Evolutionary conservation across 92 coral and sea anemone genomes (phyloP).

Genomic region (Desmophyllum pertusum): DNA sequence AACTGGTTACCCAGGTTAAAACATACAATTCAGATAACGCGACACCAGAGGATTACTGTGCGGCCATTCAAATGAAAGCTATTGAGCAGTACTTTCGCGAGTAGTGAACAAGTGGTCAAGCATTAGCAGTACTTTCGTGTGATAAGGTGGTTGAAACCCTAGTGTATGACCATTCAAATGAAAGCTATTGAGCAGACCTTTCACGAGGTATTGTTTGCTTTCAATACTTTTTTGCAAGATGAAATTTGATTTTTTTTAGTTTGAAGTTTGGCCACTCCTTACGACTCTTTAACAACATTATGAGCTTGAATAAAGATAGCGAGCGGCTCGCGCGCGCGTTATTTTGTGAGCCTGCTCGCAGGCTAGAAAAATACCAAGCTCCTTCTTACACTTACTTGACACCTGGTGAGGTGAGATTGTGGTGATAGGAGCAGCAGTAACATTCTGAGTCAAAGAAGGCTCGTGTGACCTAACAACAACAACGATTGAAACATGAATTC

Average conservation of each 20-base stretch:
- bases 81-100: not conserved
- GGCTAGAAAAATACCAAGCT: not conserved
- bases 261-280: too few species aligned
- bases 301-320: too few species aligned
- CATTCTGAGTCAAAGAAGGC: conserved; percentile 96
- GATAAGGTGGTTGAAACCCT: too few species aligned
- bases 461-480: conserved; percentile 82
- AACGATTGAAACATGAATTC: not conserved
- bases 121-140: not conserved
- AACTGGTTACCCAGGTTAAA: not conserved
- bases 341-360: too few species aligned
- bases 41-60: not conserved
- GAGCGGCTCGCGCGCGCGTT: too few species aligned
- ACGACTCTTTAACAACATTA: too few species aligned
- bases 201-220: too few species aligned
- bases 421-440: conserved; percentile 89
- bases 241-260: too few species aligned
- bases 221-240: too few species aligned
- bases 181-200: not conserved
- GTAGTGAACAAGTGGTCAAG: too few species aligned
- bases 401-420: conserved; percentile 94
- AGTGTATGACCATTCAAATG: not conserved
- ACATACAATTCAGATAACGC: not conserved
- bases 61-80: not conserved
- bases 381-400: conserved; percentile 69